Evolutionary conservation across 2,113 vertebrate genomes (phyloP).

Genomic region (Dinomys branickii): DNA sequence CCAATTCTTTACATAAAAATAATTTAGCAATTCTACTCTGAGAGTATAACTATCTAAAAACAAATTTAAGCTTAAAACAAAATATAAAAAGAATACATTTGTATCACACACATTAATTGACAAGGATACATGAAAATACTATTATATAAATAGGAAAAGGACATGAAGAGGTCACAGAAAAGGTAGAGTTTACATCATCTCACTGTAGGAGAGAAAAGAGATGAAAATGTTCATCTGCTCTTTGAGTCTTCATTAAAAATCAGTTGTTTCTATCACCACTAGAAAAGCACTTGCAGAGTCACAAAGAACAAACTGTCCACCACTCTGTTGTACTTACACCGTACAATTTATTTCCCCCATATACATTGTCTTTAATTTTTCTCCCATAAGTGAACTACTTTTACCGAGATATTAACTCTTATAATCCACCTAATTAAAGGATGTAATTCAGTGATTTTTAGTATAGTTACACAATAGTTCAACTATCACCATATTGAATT

Average conservation of each 20-base stretch:
- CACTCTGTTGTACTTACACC: not conserved
- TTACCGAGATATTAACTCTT: not conserved
- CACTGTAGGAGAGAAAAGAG: not conserved
- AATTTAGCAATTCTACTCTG: not conserved
- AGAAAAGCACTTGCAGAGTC: not conserved
- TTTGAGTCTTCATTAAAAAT: not conserved
- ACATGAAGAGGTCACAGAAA: not conserved
- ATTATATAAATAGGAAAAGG: not conserved
- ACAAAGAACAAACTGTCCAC: not conserved
- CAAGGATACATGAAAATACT: not conserved
- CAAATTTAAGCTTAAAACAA: not conserved
- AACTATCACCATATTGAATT: not conserved
- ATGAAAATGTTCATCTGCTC: not conserved
- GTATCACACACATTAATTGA: not conserved
- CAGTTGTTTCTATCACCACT: not conserved
- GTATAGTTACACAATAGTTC: not conserved
- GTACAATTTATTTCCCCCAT: not conserved
- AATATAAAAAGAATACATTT: not conserved
- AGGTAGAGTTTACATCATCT: not conserved
- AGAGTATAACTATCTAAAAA: slow-evolving; percentile 2
- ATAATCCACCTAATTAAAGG: slow-evolving; percentile 15
- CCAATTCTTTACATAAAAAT: not conserved
- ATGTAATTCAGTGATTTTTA: not conserved
- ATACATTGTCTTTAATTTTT: not conserved
- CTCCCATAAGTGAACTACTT: not conserved